Evolutionary conservation across 2,113 vertebrate genomes (phyloP).

Genomic region (Anguilla rostrata): DNA sequence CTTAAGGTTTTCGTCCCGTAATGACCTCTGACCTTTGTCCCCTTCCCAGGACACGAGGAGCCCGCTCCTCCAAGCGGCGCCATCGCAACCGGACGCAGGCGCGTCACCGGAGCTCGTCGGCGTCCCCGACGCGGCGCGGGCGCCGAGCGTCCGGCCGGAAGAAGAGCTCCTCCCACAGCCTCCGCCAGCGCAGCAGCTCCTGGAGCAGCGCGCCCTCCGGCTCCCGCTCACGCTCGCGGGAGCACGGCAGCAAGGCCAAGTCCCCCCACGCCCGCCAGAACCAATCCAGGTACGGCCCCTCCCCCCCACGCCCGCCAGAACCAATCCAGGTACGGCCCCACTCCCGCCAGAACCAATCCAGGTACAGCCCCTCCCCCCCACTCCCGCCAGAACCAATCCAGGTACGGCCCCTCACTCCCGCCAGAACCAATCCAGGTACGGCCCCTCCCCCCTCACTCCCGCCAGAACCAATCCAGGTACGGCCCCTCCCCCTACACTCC

Average conservation of each 20-base stretch:
- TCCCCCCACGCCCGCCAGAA: slow-evolving; percentile 64
- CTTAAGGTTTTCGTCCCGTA: background rate
- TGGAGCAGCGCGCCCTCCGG: slow-evolving; percentile 86
- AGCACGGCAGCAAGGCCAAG: slow-evolving; percentile 70
- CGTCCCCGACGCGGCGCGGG: slow-evolving; percentile 69
- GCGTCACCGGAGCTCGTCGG: slow-evolving; percentile 75
- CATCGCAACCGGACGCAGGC: slow-evolving; percentile 63
- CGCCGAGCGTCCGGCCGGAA: slow-evolving; percentile 75
- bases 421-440: slow-evolving; percentile 43
- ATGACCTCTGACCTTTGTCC: background rate
- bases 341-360: background rate
- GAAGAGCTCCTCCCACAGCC: slow-evolving; percentile 78
- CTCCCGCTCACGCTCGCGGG: slow-evolving; percentile 81
- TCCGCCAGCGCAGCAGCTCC: slow-evolving; percentile 80
- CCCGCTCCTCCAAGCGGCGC: slow-evolving; percentile 72
- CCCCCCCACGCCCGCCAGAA: background rate
- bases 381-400: slow-evolving; percentile 51
- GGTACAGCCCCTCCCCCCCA: slow-evolving; percentile 26
- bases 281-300: slow-evolving; percentile 63
- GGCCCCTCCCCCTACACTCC: no score
- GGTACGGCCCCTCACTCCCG: slow-evolving; percentile 43
- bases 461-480: slow-evolving; percentile 45
- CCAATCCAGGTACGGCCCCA: background rate
- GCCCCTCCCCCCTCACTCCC: slow-evolving; percentile 35
- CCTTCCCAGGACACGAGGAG: slow-evolving; percentile 53